Evolutionary conservation across 1,140 invertebrate genomes (phyloP), one percentile per base, ranked within the genome.

Genomic region (Euura lappo): DNA sequence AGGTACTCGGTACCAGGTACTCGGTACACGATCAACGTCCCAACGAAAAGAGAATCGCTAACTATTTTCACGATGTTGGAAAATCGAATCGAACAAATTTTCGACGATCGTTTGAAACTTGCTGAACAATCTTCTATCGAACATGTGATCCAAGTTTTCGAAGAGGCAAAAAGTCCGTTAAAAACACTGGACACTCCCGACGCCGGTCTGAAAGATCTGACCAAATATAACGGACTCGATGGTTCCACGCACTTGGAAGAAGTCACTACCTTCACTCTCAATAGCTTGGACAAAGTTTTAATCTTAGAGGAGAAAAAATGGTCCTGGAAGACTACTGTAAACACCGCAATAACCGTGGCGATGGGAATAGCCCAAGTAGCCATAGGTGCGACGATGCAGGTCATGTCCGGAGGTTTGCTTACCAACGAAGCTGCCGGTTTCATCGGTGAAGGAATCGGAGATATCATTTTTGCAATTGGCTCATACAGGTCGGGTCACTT

Each of bases 401-500:
- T 11, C 51, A 6, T 60, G 10, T 60, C 51, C 10, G 13, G 10
- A n/a, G 51, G 51, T 11, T 8, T 60, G 10, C 10, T 60, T 8
- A 60, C 10, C 2, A 60, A 60, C 51, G 10, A 3, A 11, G 6
- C 8, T 6, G 13, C 3, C 13, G 51, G 8, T 11, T 60, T 60
- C 13, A 11, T 60, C 13, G 13, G 8, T 6, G 51, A 60, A 60
- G 51, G 51, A 11, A 60, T 74, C 43, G 67, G 65, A 10, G 73
- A 74, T 47, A 64, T 74, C 65, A n/a, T 67, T 4, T 74, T 7
- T 69, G 73, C 69, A 51, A 45, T 28, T 44, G 45, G 11, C 69
- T 69, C 73, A 51, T 67, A 51, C 10, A 67, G 44, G 6, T 67
- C 69, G 28, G 73, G 73, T 11, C 71, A 74, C 64, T 67, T 74